Evolutionary conservation across 2,113 vertebrate genomes (phyloP), one percentile per base, ranked within the genome.

Genomic region (Bubalus kerabau): DNA sequence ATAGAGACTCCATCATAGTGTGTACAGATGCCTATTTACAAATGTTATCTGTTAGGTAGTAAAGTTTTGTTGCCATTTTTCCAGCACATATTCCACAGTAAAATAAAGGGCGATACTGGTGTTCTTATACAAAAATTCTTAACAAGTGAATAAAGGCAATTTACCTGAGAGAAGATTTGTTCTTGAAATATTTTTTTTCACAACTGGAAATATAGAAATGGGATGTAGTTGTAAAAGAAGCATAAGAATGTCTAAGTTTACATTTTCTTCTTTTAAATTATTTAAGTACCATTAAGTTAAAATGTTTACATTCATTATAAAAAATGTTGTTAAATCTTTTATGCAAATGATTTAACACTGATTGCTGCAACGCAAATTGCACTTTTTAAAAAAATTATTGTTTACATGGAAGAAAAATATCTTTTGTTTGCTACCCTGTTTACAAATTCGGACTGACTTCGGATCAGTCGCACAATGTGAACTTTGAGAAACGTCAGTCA

Each of bases 371-470:
- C 98, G 98, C 98, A 98, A 99, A 99, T 99, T 99, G 99, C 99
- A 99, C 99, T 99, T 98, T 98, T 98, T 97, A 97, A 99, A 98
- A 99, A 99, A 98, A 98, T 99, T 98, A 99, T 98, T 99, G 98
- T 99, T 98, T 99, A 98, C 98, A 98, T 99, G 98, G 98, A 99
- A 99, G 99, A 99, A 99, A 99, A 99, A 98, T 99, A 99, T 99
- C 97, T 98, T 50, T 81, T 86, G 98, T 99, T 99, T 99, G 98
- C 99, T 99, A 99, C 99, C 99, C 99, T 99, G 99, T 99, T 99
- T 99, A 98, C 98, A 99, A 99, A 99, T 98, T 98, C 97, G 0
- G 48, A 98, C 99, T 95, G 97, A 98, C 96, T 97, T 93, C 90
- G 97, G 98, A 97, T 97, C 98, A 99, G 99, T 93, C 99, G 87